phyloP scores from a whole-genome alignment of 92 coral and sea anemone genomes.

The Blastomussa wellsi region DNA sequence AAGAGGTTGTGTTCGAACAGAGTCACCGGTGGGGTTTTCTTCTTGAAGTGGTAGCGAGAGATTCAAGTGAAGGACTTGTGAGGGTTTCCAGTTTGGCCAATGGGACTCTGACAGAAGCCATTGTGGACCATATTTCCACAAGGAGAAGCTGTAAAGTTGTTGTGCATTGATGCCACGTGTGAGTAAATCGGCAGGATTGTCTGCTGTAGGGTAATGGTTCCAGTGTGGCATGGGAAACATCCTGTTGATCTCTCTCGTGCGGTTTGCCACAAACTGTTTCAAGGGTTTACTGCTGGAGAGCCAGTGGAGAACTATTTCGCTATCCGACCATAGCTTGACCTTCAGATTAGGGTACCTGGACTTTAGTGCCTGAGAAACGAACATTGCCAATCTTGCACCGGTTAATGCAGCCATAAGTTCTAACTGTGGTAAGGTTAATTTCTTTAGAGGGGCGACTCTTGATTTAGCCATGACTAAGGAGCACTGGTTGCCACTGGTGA shows the following conservation, averaged over 20 bases:
- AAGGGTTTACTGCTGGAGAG: slow-evolving; percentile 33
- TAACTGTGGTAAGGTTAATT: no score
- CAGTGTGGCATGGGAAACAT: slow-evolving; percentile 10
- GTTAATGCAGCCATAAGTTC: no score
- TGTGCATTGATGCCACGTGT: no score
- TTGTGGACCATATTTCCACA: slow-evolving; percentile 46
- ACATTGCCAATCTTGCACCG: no score
- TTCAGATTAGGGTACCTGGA: slow-evolving; percentile 9
- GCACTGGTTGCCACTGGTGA: no score
- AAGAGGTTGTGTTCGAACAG: no score
- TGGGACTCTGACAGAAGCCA: slow-evolving; percentile 37
- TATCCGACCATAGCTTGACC: slow-evolving; percentile 55
- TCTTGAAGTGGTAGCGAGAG: background rate
- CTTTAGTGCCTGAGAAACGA: no score
- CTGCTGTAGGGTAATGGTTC: slow-evolving; percentile 52
- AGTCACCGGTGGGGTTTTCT: background rate
- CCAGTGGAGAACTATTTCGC: slow-evolving; percentile 60
- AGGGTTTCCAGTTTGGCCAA: slow-evolving; percentile 53
- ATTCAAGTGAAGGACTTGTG: background rate
- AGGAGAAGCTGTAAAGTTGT: slow-evolving; percentile 39
- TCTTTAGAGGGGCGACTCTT: no score
- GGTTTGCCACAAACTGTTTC: slow-evolving; percentile 42
- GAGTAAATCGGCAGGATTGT: no score
- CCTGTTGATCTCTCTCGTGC: slow-evolving; percentile 37
- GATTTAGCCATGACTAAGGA: no score